Evolutionary conservation across 2,113 vertebrate species (phyloP), one percentile per base, ranked within the genome.

Genomic region (Cephalopholis sonnerati): DNA sequence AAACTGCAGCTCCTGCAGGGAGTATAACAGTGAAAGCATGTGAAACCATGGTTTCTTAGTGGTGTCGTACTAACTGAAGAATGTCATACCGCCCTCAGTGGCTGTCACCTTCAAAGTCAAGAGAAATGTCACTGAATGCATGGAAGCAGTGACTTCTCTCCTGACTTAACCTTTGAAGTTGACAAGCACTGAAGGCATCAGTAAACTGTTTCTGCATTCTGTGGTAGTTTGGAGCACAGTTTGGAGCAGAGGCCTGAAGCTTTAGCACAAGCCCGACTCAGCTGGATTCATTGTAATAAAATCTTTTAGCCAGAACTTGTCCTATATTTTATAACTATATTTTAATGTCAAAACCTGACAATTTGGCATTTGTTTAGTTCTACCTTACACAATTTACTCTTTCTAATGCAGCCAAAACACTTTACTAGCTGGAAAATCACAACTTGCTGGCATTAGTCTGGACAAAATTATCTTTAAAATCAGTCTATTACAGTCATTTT

Each of bases 81-180:
- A 54, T 13, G 48, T 76, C 73, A 8, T 5, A 0, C n/a, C 11
- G 7, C 61, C 36, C 24, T 44, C 17, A 1, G 46, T 53, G 44
- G 1, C 36, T 51, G 65, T 70, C 76, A 36, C 54, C 65, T 62
- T 79, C 46, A 17, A 44, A 41, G 63, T 46, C 20, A 5, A 58
- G 64, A 62, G 17, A 79, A n/a, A 22, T 29, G 46, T 27, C 55
- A n/a, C 5, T 0, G 27, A 39, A 51, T 15, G 27, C 44, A 39
- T 0, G 29, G 57, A 44, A 13, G 55, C 57, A 22, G 66, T 29
- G 0, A 36, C 44, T 68, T 36, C 24, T 7, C 64, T 50, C 75
- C 63, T 9, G 54, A 9, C 3, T 46, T 22, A 6, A 69, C 75
- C 27, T 68, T 39, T 69, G 44, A 71, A 51, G 76, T 1, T 46